phyloP scores from a whole-genome alignment of 2,888 invertebrate species.

The Agrochola litura region DNA sequence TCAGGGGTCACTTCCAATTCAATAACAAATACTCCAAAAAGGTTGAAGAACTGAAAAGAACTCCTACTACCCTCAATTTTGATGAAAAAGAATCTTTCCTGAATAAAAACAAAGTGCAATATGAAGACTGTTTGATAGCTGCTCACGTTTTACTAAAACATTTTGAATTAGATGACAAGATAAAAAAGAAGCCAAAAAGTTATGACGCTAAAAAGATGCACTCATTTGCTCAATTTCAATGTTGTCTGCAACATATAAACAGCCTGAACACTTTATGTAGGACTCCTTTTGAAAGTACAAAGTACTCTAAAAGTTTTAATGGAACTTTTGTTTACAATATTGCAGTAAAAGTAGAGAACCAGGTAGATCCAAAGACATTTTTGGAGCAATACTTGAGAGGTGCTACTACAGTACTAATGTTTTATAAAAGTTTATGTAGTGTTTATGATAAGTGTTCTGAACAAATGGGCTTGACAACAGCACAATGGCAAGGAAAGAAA shows the following conservation, averaged over 20 bases:
- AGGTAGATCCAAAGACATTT: constrained; percentile 89
- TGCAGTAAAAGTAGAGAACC: constrained; percentile 91
- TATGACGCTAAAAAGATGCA: constrained; percentile 91
- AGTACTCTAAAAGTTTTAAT: constrained; percentile 92
- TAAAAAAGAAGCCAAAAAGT: constrained; percentile 88
- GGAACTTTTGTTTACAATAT: constrained; percentile 95
- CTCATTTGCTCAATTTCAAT: constrained; percentile 92
- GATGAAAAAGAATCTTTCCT: constrained; percentile 77
- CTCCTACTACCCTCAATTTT: constrained; percentile 32
- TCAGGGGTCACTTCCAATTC: constrained; percentile 87
- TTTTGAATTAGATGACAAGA: constrained; percentile 90
- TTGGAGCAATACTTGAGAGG: constrained; percentile 87
- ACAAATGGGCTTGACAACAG: constrained; percentile 76
- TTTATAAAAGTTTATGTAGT: constrained; percentile 80
- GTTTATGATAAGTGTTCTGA: constrained; percentile 73
- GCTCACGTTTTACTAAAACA: constrained; percentile 90
- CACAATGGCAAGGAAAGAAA: constrained; percentile 74
- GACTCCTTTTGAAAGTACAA: constrained; percentile 89
- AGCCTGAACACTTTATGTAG: constrained; percentile 92
- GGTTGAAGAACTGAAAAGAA: constrained; percentile 77
- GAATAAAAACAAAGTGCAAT: constrained; percentile 88
- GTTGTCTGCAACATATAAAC: constrained; percentile 90
- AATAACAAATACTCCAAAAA: constrained; percentile 84
- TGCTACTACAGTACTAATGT: constrained; percentile 78
- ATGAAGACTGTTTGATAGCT: constrained; percentile 91